Conservation (phyloP, 2,888 invertebrate genomes). For the Pilophorus perplexus region DNA sequence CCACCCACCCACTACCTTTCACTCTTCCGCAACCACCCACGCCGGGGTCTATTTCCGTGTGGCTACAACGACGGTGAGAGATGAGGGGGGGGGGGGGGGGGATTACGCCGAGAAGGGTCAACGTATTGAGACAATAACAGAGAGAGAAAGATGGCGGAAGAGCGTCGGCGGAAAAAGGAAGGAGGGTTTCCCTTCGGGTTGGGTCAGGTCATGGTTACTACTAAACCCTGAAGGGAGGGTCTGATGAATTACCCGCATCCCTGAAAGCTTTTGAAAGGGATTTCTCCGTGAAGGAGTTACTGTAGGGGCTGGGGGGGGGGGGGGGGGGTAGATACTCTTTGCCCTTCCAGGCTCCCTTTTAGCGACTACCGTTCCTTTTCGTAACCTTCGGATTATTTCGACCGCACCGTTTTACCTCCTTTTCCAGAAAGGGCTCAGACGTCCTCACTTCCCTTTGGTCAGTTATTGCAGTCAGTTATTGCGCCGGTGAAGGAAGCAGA, state of each 20-base stretch:
- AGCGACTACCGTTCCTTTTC: not conserved
- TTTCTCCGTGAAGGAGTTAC: not conserved
- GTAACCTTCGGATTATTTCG: not conserved
- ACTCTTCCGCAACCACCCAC: constrained; percentile 12
- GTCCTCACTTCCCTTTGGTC: too few relatives aligned
- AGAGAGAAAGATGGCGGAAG: constrained; percentile 11
- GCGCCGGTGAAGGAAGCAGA: too few relatives aligned
- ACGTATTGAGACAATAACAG: constrained; percentile 42
- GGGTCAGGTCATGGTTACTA: constrained; percentile 31
- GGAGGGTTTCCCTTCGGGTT: not conserved
- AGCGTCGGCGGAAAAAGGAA: not conserved
- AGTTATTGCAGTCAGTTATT: too few relatives aligned
- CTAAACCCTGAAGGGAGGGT: constrained; percentile 23
- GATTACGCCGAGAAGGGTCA: constrained; percentile 24
- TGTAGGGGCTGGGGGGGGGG: not conserved
- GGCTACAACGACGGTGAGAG: constrained; percentile 2
- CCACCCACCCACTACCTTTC: too few relatives aligned
- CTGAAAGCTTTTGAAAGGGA: not conserved
- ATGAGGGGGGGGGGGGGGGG: constrained; percentile 12
- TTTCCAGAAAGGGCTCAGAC: too few relatives aligned
- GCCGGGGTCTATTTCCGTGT: constrained; percentile 31
- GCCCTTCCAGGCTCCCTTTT: not conserved
- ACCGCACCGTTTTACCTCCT: too few relatives aligned
- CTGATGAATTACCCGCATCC: constrained; percentile 24
- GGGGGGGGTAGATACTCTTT: not conserved